These are phyloP conservation scores for Frankliniella fusca DNA, from an alignment of 2,888 invertebrate species.

Conservation along the genomic window DNA sequence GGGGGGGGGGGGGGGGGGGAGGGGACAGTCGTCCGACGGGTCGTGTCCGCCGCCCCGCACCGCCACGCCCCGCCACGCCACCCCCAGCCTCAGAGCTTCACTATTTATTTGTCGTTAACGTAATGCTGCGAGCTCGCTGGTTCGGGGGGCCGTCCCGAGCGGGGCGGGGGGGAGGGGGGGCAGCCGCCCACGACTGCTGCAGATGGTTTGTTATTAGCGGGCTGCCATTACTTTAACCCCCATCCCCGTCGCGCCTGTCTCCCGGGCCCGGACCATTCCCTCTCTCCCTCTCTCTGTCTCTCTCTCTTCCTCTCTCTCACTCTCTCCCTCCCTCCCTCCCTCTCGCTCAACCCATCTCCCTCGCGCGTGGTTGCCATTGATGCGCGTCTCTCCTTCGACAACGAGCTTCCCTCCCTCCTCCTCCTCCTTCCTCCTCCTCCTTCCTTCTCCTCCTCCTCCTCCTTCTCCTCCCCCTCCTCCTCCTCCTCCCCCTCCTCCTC, in stretches of 20 bases:
- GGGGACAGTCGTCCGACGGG: no score
- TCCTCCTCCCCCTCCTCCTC: not conserved
- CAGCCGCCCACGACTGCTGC: constrained; percentile 4
- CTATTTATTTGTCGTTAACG: constrained; percentile 24
- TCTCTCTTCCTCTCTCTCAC: no score
- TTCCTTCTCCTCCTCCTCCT: not conserved
- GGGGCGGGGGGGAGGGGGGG: not conserved
- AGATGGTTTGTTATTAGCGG: constrained; percentile 21
- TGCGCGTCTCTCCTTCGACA: constrained; percentile 14
- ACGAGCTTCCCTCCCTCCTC: no score
- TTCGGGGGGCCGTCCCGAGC: not conserved
- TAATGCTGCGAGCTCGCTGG: no score
- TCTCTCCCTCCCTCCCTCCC: no score
- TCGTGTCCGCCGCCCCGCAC: not conserved
- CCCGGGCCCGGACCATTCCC: no score
- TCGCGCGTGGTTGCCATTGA: constrained; percentile 19
- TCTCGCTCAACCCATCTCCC: no score
- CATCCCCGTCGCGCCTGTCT: not conserved
- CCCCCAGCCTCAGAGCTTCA: not conserved
- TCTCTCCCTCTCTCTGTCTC: no score
- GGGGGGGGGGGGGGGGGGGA: not conserved
- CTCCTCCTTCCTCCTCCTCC: no score
- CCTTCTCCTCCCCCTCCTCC: not conserved
- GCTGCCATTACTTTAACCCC: constrained; percentile 1
- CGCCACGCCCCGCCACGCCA: not conserved